Evolutionary conservation across 2,797 vertebrate species (phyloP).

Genomic region (Glyptemys insculpta): DNA sequence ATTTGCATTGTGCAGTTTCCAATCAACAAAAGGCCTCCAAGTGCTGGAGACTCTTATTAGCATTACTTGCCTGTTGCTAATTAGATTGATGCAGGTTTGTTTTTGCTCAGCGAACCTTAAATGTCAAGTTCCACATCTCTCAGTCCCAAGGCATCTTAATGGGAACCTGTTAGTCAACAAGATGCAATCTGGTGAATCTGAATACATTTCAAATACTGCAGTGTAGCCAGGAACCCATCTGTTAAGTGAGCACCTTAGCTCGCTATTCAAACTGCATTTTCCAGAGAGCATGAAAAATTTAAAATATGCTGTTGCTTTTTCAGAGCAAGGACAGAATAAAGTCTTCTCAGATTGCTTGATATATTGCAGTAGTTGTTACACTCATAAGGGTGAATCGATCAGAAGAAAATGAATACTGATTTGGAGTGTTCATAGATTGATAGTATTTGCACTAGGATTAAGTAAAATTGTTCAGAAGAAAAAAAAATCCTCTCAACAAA

Average conservation of each 20-base stretch:
- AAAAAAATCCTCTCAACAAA: not conserved
- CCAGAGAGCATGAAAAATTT: conserved; percentile 2
- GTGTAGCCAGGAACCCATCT: conserved; percentile 37
- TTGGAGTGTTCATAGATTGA: not conserved
- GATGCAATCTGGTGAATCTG: conserved; percentile 40
- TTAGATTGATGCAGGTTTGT: conserved; percentile 24
- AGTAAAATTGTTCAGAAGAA: not conserved
- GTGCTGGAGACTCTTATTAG: not conserved
- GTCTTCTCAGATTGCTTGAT: not conserved
- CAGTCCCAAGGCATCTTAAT: conserved; percentile 30
- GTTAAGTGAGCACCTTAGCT: conserved; percentile 53
- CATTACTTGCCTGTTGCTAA: conserved; percentile 27
- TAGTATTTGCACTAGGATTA: conserved; percentile 46
- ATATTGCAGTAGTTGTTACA: not conserved
- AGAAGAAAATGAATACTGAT: not conserved
- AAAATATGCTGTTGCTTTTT: conserved; percentile 15
- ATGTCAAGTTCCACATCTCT: conserved; percentile 32
- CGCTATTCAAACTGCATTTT: conserved; percentile 8
- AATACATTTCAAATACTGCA: conserved; percentile 17
- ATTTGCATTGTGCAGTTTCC: not conserved
- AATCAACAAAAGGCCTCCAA: not conserved
- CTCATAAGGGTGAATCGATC: conserved; percentile 29
- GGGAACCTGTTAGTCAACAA: conserved; percentile 47
- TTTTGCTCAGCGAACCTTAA: conserved; percentile 50
- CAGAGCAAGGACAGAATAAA: conserved; percentile 44